Conservation (phyloP, 2,888 invertebrate species). For the Ophion costatus region DNA sequence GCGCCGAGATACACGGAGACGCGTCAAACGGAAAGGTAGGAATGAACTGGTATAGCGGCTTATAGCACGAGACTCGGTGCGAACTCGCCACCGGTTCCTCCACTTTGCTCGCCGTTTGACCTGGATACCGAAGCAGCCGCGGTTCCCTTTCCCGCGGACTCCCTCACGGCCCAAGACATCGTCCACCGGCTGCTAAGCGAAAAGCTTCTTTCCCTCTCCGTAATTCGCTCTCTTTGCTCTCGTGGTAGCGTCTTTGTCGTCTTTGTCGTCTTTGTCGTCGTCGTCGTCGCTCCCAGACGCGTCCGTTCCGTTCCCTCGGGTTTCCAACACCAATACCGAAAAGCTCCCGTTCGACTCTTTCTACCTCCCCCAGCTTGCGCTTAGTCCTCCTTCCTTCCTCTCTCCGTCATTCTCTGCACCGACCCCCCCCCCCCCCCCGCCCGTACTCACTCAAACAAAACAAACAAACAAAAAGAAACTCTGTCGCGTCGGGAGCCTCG, state of each 20-base stretch:
- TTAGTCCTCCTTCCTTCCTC: neutral
- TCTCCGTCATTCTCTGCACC: neutral
- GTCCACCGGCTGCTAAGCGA: constrained; percentile 49
- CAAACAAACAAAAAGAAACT: constrained; percentile 28
- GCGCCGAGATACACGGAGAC: no score
- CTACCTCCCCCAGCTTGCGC: neutral
- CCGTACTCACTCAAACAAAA: neutral
- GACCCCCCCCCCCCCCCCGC: no score
- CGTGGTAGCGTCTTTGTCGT: constrained; percentile 9
- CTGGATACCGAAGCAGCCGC: constrained; percentile 69
- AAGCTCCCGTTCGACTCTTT: constrained; percentile 46
- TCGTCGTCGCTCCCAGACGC: constrained; percentile 41
- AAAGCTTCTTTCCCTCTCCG: constrained; percentile 54
- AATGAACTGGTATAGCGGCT: constrained; percentile 23
- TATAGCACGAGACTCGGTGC: constrained; percentile 47
- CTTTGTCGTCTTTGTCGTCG: neutral
- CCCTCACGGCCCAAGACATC: constrained; percentile 6
- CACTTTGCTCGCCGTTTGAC: constrained; percentile 73
- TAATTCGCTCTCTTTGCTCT: constrained; percentile 22
- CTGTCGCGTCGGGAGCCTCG: constrained; percentile 50
- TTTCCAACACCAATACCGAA: constrained; percentile 58
- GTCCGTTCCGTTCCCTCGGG: constrained; percentile 43
- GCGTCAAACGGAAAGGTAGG: no score
- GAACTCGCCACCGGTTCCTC: constrained; percentile 65
- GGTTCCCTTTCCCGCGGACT: no score